Conservation (phyloP, 2,113 vertebrate genomes). For the Passer montanus region DNA sequence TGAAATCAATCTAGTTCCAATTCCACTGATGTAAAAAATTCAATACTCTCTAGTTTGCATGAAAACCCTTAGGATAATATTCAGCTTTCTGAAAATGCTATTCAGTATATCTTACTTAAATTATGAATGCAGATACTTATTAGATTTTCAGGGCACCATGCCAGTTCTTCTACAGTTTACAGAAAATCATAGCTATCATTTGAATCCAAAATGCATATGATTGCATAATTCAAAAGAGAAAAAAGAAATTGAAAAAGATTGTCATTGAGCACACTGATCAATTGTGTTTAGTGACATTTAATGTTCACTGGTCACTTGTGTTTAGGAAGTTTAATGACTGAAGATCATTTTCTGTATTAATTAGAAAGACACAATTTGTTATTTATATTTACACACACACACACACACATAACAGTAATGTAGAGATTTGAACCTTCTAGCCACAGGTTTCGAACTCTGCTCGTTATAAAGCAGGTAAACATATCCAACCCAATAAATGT, state of each 20-base stretch:
- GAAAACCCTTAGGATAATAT: not conserved
- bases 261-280: not conserved
- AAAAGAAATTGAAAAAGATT: not conserved
- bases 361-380: constrained; percentile 8
- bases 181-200: not conserved
- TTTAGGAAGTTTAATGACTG: not conserved
- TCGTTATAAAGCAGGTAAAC: constrained; percentile 24
- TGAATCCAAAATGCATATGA: not conserved
- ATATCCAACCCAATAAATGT: not conserved
- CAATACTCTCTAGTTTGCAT: not conserved
- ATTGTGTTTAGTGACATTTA: not conserved
- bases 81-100: not conserved
- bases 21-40: not conserved
- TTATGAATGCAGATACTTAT: not conserved
- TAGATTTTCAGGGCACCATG: not conserved
- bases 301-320: not conserved
- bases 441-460: not conserved
- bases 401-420: not conserved
- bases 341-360: not conserved
- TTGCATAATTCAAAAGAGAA: not conserved
- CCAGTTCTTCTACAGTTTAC: not conserved
- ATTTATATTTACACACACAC: not conserved
- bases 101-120: not conserved
- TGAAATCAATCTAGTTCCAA: not conserved
- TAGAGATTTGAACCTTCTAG: not conserved